Evolutionary conservation across 2,888 invertebrate species (phyloP).

Genomic region (Ochropacha duplaris): DNA sequence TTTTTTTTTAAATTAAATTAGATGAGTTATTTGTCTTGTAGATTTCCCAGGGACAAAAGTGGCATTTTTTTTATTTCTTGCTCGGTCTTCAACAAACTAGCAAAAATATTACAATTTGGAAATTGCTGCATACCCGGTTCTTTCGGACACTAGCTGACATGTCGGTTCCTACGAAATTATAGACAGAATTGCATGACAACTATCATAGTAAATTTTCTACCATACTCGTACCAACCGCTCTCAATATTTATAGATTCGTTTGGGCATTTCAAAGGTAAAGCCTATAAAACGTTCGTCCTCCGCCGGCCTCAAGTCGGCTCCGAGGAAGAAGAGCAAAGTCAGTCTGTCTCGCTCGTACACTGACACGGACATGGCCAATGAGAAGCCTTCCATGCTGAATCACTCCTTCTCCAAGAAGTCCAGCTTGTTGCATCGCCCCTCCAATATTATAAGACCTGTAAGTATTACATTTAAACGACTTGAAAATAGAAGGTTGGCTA

Average conservation of each 20-base stretch:
- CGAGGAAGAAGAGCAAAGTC: slow-evolving; percentile 78
- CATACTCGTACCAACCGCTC: slow-evolving; percentile 28
- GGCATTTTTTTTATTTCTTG: no score
- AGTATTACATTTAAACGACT: no score
- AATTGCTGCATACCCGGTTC: no score
- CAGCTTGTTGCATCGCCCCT: slow-evolving; percentile 86
- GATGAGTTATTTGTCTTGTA: no score
- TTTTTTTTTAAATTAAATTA: no score
- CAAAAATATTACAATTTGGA: no score
- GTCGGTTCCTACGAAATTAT: no score
- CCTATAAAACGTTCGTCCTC: slow-evolving; percentile 73
- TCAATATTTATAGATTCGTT: slow-evolving; percentile 76
- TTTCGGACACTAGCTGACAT: no score
- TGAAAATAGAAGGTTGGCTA: no score
- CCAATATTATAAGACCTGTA: slow-evolving; percentile 87
- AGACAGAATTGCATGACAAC: background rate
- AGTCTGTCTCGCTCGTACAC: slow-evolving; percentile 61
- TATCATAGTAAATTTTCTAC: slow-evolving; percentile 8
- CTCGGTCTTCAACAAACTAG: no score
- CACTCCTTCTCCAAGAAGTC: slow-evolving; percentile 81
- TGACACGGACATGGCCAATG: slow-evolving; percentile 71
- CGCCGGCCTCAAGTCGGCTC: slow-evolving; percentile 57
- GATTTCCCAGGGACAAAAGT: no score
- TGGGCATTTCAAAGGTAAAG: slow-evolving; percentile 78
- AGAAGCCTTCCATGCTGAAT: slow-evolving; percentile 83